phyloP scores from a whole-genome alignment of 2,113 vertebrate species.

The Sprattus sprattus region DNA sequence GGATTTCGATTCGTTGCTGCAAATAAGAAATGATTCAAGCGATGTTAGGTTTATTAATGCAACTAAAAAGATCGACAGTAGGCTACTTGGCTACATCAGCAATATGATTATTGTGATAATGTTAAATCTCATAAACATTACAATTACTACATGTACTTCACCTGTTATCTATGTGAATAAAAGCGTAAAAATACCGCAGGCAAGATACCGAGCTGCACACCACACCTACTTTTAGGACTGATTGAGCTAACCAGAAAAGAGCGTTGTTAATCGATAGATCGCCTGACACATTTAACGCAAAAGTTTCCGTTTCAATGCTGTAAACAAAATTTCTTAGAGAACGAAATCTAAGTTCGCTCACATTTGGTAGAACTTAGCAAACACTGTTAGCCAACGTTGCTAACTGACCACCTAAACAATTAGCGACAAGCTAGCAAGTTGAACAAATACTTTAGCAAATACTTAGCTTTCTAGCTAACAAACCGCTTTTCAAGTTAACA shows the following conservation, averaged over 20 bases:
- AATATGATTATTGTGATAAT: too few species aligned
- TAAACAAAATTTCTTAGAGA: background rate
- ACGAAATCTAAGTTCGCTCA: background rate
- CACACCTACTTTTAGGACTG: background rate
- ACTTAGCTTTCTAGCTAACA: background rate
- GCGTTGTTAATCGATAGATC: background rate
- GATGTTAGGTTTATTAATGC: background rate
- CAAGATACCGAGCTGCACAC: background rate
- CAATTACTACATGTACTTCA: conserved; percentile 31
- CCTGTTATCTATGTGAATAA: background rate
- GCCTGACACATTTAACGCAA: background rate
- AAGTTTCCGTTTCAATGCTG: background rate
- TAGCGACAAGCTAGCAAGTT: conserved; percentile 1
- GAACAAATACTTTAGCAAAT: background rate
- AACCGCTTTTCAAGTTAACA: background rate
- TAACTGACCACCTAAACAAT: background rate
- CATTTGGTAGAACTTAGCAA: background rate
- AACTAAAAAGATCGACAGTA: background rate
- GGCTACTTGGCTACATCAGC: background rate
- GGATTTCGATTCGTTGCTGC: conserved; percentile 93
- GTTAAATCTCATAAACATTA: too few species aligned
- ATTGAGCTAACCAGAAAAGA: background rate
- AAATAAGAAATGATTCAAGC: conserved; percentile 40
- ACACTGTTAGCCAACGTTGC: background rate
- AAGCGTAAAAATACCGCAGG: background rate